Evolutionary conservation across 2,113 vertebrate species (phyloP).

Genomic region (Hyperopisus bebe): DNA sequence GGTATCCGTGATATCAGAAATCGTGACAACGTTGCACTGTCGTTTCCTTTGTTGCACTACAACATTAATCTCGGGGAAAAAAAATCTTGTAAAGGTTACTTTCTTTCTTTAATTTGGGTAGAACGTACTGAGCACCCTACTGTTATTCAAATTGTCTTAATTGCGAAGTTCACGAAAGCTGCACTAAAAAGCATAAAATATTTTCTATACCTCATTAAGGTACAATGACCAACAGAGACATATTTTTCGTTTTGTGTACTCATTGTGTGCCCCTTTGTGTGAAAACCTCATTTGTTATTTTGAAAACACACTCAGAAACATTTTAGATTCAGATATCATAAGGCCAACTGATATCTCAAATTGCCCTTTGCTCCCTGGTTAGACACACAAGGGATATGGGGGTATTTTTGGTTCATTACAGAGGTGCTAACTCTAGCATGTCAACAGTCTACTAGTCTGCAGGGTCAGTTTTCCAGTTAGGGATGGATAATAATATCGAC

Average conservation of each 20-base stretch:
- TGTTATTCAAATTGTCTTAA: neutral
- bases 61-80: neutral
- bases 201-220: neutral
- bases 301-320: neutral
- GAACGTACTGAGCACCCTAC: neutral
- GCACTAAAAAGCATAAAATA: neutral
- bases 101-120: neutral
- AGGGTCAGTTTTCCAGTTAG: neutral
- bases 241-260: neutral
- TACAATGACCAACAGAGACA: neutral
- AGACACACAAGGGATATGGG: neutral
- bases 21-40: neutral
- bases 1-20: neutral
- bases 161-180: neutral
- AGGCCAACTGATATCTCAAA: neutral
- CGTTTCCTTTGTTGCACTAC: neutral
- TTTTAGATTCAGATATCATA: neutral
- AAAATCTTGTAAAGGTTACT: neutral
- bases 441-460: neutral
- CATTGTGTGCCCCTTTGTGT: neutral
- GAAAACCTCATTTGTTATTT: neutral
- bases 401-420: slow-evolving; percentile 11
- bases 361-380: neutral
- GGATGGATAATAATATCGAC: neutral
- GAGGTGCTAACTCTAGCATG: slow-evolving; percentile 13